phyloP scores from a whole-genome alignment of 2,113 vertebrate genomes.

The Origma solitaria region DNA sequence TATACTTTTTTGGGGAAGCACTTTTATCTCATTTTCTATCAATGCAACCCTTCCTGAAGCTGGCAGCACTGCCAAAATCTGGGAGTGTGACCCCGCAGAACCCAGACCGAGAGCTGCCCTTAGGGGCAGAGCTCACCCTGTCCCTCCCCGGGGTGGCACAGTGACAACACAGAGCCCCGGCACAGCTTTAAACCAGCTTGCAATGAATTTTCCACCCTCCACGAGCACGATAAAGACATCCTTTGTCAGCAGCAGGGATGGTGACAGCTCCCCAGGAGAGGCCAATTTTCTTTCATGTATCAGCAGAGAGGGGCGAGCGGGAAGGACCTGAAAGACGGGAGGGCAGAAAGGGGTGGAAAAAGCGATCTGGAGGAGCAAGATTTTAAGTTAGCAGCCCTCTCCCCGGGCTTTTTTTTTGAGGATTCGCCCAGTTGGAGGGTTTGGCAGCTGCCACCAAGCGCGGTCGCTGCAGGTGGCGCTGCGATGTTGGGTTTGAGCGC shows the following conservation, averaged over 20 bases:
- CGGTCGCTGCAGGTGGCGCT: conserved; percentile 77
- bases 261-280: not conserved
- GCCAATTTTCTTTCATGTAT: not conserved
- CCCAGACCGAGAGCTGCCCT: rapidly evolving
- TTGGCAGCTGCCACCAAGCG: conserved; percentile 38
- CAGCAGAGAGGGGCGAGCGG: not conserved
- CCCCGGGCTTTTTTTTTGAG: rapidly evolving
- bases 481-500: conserved; percentile 73
- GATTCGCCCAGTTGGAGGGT: not conserved
- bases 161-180: not conserved
- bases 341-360: not conserved
- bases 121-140: not conserved
- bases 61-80: not conserved
- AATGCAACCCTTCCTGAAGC: not conserved
- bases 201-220: not conserved
- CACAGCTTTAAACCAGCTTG: not conserved
- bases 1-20: not conserved
- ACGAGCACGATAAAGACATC: not conserved
- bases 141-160: not conserved
- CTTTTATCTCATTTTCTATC: not conserved
- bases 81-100: rapidly evolving
- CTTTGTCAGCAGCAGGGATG: not conserved
- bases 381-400: not conserved
- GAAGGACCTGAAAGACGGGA: no score
- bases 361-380: not conserved